Conservation (phyloP, 2,888 invertebrate genomes). For the Andrena bicolor region DNA sequence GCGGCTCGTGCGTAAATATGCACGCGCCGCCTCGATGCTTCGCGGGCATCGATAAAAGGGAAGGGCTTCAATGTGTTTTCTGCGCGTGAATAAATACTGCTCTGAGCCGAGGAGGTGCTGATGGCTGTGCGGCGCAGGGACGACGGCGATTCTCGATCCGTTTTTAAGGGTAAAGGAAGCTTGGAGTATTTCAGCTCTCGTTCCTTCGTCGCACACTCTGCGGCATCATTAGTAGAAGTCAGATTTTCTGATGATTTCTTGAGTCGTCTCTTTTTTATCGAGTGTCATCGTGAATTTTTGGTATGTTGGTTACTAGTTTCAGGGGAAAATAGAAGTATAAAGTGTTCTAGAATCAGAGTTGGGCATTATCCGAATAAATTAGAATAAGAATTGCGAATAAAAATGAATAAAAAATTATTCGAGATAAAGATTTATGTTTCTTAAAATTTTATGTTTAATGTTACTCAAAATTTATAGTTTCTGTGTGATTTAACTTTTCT, state of each 20-base stretch:
- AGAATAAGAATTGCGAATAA: too few relatives aligned
- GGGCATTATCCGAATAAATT: too few relatives aligned
- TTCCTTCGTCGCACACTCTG: neutral
- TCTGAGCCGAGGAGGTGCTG: neutral
- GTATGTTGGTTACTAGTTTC: neutral
- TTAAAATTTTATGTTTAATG: too few relatives aligned
- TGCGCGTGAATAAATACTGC: constrained; percentile 30
- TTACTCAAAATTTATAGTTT: neutral
- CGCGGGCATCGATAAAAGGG: neutral
- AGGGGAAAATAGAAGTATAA: neutral
- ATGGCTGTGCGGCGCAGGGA: neutral
- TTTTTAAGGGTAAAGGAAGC: neutral
- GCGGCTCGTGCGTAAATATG: constrained; percentile 22
- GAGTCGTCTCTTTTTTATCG: too few relatives aligned
- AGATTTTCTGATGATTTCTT: too few relatives aligned
- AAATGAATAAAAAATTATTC: too few relatives aligned
- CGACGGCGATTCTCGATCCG: neutral
- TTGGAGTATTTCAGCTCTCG: constrained; percentile 1
- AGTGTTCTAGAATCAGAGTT: neutral
- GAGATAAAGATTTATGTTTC: too few relatives aligned
- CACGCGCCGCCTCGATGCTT: constrained; percentile 6
- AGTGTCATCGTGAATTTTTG: too few relatives aligned
- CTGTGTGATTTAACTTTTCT: neutral
- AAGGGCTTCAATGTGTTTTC: neutral
- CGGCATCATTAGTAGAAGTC: neutral